Evolutionary conservation across 1,140 invertebrate genomes (phyloP).

Genomic region (Drosophila auraria): DNA sequence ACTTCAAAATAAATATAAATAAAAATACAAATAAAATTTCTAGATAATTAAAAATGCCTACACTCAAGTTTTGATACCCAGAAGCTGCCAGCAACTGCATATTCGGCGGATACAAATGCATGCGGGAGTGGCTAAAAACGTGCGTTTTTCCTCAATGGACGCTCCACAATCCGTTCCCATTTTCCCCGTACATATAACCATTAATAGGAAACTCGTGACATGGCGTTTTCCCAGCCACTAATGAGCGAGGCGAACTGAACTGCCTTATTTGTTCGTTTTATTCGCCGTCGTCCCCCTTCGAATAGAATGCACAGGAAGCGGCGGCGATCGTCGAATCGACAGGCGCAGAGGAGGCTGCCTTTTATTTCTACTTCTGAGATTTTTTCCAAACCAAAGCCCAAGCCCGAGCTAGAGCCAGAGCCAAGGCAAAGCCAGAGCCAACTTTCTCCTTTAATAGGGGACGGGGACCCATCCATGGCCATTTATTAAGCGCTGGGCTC

Average conservation of each 20-base stretch:
- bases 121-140: constrained; percentile 27
- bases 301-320: constrained; percentile 50
- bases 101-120: constrained; percentile 9
- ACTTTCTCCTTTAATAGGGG: constrained; percentile 71
- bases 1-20: background rate
- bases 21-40: too few species aligned
- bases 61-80: background rate
- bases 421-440: constrained; percentile 7
- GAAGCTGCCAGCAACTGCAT: constrained; percentile 10
- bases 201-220: constrained; percentile 72
- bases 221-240: constrained; percentile 66
- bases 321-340: constrained; percentile 17
- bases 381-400: constrained; percentile 13
- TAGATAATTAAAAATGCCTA: background rate
- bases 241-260: constrained; percentile 57
- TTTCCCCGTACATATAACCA: constrained; percentile 23
- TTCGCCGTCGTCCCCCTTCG: constrained; percentile 13
- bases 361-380: constrained; percentile 38
- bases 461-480: constrained; percentile 35
- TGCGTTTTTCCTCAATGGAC: constrained; percentile 51
- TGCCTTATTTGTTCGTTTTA: constrained; percentile 56
- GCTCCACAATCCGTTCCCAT: constrained; percentile 26
- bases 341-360: constrained; percentile 25
- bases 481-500: constrained; percentile 50
- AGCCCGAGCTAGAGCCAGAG: constrained; percentile 5